Conservation (phyloP, 2,113 vertebrate genomes). For the Myodes glareolus region DNA sequence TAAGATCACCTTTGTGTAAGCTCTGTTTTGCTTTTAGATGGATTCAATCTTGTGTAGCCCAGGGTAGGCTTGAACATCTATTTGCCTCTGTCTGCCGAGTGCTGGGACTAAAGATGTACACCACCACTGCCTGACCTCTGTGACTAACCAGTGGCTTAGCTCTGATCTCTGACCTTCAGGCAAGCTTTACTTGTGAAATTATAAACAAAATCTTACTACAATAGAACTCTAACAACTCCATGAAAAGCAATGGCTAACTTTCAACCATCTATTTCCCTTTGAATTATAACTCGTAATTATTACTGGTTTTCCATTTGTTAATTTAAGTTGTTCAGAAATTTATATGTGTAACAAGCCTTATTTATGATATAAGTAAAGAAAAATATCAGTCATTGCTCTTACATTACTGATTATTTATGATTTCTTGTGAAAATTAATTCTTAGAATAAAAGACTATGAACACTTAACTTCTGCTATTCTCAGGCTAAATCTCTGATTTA, state of each 20-base stretch:
- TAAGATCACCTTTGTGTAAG: too few relatives aligned
- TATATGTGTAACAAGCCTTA: not conserved
- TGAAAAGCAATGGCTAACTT: not conserved
- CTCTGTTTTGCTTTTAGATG: too few relatives aligned
- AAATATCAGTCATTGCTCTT: not conserved
- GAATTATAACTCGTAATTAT: not conserved
- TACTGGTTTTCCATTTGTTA: not conserved
- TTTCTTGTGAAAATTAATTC: not conserved
- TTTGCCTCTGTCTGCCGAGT: too few relatives aligned
- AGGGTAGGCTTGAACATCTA: too few relatives aligned
- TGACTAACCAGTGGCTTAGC: too few relatives aligned
- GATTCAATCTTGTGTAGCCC: too few relatives aligned
- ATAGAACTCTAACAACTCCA: too few relatives aligned
- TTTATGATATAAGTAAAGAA: not conserved
- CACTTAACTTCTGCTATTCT: not conserved
- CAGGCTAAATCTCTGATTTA: not conserved
- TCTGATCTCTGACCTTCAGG: too few relatives aligned
- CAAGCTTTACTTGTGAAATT: too few relatives aligned
- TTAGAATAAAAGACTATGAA: not conserved
- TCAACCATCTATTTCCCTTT: not conserved
- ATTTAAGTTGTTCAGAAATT: constrained; percentile 9
- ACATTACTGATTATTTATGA: not conserved
- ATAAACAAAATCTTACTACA: too few relatives aligned
- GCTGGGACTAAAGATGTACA: too few relatives aligned
- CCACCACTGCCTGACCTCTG: too few relatives aligned